Evolutionary conservation across 2,797 vertebrate species (phyloP), one percentile per base, ranked within the genome.

Genomic region (Lutjanus argentimaculatus): DNA sequence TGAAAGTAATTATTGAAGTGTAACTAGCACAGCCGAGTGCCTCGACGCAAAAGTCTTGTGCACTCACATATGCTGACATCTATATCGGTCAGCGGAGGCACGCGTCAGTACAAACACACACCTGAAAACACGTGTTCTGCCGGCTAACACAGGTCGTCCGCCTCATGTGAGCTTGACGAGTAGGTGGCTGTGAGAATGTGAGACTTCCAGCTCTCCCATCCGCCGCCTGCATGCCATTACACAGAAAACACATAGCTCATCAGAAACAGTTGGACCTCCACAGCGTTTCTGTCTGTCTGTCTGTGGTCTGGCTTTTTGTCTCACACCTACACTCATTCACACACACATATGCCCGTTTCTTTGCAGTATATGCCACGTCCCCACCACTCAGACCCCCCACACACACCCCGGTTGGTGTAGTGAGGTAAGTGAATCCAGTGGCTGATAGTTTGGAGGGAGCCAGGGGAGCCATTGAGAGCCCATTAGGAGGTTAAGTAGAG

Each of bases 401-500:
- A 92, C 87, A 91, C 72, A 83, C 81, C 67, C 77, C 19, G 65
- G 79, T 55, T 84, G 82, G 79, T 77, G 87, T 65, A 78, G 85
- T 62, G 92, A 88, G 89, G 95, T 94, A 95, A 95, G 91, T 88
- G 91, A 95, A 95, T 95, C 94, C 92, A 91, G 91, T 91, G 89
- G 92, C 91, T 92, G 92, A 94, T 94, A 94, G 90, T 92, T 93
- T 91, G 85, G 86, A 88, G 77, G 86, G 94, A 94, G 94, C 85
- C 95, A 91, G 91, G 94, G 95, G 96, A 95, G 90, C 91, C 94
- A 95, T 96, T 95, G 91, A 91, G 92, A 92, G 88, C 91, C 94
- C 95, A 96, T 96, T 95, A 96, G 92, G 93, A 95, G 95, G 95
- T 96, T 96, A 96, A 95, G 94, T 94, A 85, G 90, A 92, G 95